Base-by-base conservation (phyloP, 2,797 vertebrate species). In the Epinephelus awoara region DNA sequence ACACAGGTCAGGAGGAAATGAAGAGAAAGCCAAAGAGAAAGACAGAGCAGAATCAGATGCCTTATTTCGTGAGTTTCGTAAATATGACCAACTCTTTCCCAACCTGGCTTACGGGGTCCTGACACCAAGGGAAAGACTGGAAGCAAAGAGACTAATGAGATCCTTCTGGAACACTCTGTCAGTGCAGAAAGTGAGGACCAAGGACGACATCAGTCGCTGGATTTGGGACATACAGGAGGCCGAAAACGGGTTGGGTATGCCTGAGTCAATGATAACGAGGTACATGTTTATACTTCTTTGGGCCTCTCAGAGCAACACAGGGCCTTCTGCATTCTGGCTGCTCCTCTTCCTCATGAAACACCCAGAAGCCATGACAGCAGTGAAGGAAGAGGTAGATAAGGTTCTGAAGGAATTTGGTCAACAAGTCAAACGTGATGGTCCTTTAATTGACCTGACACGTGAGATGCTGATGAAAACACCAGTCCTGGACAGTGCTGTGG, bases 241-340 rank as follows among this genome's bases (percentile, higher is more conserved):
- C 12, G 93, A 94, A 77, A 78, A 72, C 3, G 96, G 97, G 55
- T 0, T 2, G 0, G 96, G 95, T 0, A 68, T 95, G 5, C 34
- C 93, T 0, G 90, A 95, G 0, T 77, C 76, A n/a, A 98, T 97
- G 97, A 86, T 93, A 72, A 86, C 91, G 82, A 93, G 92, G 15
- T 97, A 94, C 82, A 97, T 96, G 96, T 96, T 99, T 64, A 63
- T 97, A 80, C 94, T 98, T 3, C 96, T 99, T 13, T 99, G 97
- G 97, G 97, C 96, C 1, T 97, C 98, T 42, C 98, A 98, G 83
- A 93, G 97, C 2, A 99, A 99, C 88, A 98, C 97, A 0, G 98
- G 97, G 0, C 96, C 97, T 0, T 87, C 96, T 5, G 75, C 96
- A 0, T 99, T 99, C 91, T 99, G 98, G 98, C 91, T 96, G n/a